Evolutionary conservation across 2,888 invertebrate genomes (phyloP).

Genomic region (Escarpia spicata): DNA sequence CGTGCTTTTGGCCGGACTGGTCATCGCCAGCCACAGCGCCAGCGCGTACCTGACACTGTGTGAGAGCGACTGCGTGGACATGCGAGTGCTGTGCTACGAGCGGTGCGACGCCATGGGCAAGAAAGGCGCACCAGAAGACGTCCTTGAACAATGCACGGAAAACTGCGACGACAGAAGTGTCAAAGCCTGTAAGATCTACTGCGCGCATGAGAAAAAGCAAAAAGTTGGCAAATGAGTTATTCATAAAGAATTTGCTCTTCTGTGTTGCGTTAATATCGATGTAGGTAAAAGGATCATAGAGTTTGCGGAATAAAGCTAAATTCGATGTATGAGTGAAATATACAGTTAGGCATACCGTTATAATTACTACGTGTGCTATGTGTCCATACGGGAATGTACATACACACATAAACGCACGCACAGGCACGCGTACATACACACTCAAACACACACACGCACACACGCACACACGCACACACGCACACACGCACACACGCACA

Average conservation of each 20-base stretch:
- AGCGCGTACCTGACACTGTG: not conserved
- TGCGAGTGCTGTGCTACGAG: not conserved
- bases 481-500: too few relatives aligned
- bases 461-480: too few relatives aligned
- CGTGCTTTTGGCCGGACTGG: not conserved
- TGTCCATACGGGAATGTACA: not conserved
- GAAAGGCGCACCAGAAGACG: not conserved
- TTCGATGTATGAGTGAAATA: not conserved
- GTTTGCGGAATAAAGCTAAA: not conserved
- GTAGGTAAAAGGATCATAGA: not conserved
- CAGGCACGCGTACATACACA: too few relatives aligned
- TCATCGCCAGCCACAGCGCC: not conserved
- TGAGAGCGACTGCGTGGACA: not conserved
- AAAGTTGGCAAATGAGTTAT: not conserved
- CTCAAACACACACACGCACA: too few relatives aligned
- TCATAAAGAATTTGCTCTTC: not conserved
- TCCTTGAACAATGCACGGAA: not conserved
- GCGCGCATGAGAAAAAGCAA: not conserved
- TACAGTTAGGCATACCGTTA: not conserved
- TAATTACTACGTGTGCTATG: not conserved
- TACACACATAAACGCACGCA: too few relatives aligned
- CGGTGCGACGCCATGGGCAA: not conserved
- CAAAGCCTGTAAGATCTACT: not conserved
- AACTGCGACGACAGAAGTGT: not conserved
- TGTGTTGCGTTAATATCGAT: not conserved